These are phyloP conservation scores for Leptatherina wallacei DNA, from an alignment of 2,797 vertebrate genomes.

Conservation along the genomic window DNA sequence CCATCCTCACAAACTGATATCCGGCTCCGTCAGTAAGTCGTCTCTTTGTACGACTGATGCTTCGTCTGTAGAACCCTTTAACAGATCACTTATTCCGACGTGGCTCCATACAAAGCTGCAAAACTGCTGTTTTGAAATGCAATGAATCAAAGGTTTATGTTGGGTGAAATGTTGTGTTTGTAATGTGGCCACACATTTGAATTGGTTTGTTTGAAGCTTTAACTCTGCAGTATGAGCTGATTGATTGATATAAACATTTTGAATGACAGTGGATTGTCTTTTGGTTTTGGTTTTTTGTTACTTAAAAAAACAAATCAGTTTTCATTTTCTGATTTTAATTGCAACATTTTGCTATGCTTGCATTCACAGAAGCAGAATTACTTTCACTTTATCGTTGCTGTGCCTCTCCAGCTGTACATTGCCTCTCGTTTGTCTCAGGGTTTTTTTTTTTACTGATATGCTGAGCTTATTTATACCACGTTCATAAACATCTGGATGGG, in stretches of 20 bases:
- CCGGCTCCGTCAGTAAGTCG: conserved; percentile 2
- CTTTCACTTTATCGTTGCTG: background rate
- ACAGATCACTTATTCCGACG: conserved; percentile 9
- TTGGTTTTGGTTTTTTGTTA: background rate
- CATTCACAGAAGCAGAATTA: background rate
- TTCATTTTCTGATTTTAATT: background rate
- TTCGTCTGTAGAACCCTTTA: conserved; percentile 10
- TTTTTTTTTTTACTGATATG: conserved; percentile 4
- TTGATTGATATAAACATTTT: background rate
- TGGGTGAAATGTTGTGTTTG: conserved; percentile 18
- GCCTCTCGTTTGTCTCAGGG: background rate
- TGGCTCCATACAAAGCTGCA: conserved; percentile 4
- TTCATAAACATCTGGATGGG: conserved; percentile 57
- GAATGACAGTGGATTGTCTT: background rate
- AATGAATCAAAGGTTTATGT: conserved; percentile 22
- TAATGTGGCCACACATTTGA: conserved; percentile 15
- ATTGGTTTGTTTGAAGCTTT: conserved; percentile 15
- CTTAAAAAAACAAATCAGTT: background rate
- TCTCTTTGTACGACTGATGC: background rate
- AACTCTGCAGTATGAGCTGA: background rate
- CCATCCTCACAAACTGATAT: conserved; percentile 20
- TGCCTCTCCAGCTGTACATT: background rate
- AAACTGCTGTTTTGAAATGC: conserved; percentile 17
- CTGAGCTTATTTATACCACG: conserved; percentile 46
- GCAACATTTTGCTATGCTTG: background rate